Conservation (phyloP, 2,113 vertebrate species). For the Gymnorhina tibicen region DNA sequence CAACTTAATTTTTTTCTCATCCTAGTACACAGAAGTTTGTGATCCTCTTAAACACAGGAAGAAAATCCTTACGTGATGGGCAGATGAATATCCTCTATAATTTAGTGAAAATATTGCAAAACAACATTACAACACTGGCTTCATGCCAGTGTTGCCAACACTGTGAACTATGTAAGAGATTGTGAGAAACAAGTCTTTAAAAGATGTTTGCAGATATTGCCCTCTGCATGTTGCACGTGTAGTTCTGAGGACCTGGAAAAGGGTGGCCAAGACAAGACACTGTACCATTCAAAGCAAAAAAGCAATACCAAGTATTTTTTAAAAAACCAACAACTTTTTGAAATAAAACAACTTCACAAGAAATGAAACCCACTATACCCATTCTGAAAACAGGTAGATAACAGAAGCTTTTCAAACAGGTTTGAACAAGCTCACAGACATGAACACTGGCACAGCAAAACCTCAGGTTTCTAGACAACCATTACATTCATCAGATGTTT, state of each 20-base stretch:
- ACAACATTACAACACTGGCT: neutral
- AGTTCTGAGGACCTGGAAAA: neutral
- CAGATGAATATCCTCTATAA: neutral
- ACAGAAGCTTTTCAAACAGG: neutral
- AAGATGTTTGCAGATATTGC: neutral
- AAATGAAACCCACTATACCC: neutral
- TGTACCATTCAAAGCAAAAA: neutral
- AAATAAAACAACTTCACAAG: neutral
- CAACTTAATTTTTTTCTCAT: neutral
- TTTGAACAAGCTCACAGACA: neutral
- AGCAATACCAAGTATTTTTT: neutral
- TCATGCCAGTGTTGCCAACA: rapidly evolving
- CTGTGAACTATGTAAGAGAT: rapidly evolving
- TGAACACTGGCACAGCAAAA: neutral
- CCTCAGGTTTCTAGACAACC: neutral
- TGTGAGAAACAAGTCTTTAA: neutral
- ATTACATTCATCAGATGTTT: neutral
- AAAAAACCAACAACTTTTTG: neutral
- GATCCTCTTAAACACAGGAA: neutral
- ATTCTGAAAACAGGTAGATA: neutral
- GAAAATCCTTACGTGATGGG: neutral
- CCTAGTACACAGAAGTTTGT: neutral
- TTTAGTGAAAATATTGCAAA: neutral
- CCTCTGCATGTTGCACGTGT: neutral
- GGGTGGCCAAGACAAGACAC: neutral